Percentiles rank a stretch among this genome's conserved stretches.
Conservation (phyloP, 2,113 vertebrate genomes). For the Himantopus leucocephalus region DNA sequence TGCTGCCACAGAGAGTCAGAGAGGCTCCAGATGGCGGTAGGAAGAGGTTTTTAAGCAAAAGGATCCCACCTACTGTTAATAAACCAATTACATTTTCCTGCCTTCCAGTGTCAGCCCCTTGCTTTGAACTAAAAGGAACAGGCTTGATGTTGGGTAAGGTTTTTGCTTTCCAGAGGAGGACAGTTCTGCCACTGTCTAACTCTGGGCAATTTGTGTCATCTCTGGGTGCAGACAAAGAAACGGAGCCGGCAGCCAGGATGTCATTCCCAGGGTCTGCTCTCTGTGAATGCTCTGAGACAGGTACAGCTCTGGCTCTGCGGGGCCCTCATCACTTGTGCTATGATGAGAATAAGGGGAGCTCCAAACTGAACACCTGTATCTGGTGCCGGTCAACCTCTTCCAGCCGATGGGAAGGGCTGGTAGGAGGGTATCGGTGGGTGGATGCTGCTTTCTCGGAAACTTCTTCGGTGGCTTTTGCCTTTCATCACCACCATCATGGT, state of each 20-base stretch:
- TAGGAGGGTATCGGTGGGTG: not conserved
- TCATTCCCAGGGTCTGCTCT: not conserved
- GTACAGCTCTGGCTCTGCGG: not conserved
- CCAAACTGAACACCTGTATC: not conserved
- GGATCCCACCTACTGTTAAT: not conserved
- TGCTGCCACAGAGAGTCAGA: not conserved
- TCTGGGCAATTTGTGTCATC: not conserved
- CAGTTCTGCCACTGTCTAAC: not conserved
- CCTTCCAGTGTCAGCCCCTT: not conserved
- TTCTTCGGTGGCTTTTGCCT: not conserved
- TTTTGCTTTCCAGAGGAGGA: not conserved
- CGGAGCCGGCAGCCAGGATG: not conserved
- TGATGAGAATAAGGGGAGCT: not conserved
- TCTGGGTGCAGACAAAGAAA: not conserved
- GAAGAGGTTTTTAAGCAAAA: not conserved
- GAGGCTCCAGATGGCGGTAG: not conserved
- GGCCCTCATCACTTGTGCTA: accelerated
- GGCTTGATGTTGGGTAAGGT: not conserved
- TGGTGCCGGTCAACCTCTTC: not conserved
- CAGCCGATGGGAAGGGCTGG: not conserved
- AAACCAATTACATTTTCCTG: not conserved
- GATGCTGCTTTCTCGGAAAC: not conserved
- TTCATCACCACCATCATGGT: accelerated
- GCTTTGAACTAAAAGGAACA: not conserved
- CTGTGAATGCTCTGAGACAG: not conserved